Percentiles rank a stretch among this genome's conserved stretches.
Evolutionary conservation across 2,797 vertebrate genomes (phyloP).

Genomic region (Peromyscus nudipes): DNA sequence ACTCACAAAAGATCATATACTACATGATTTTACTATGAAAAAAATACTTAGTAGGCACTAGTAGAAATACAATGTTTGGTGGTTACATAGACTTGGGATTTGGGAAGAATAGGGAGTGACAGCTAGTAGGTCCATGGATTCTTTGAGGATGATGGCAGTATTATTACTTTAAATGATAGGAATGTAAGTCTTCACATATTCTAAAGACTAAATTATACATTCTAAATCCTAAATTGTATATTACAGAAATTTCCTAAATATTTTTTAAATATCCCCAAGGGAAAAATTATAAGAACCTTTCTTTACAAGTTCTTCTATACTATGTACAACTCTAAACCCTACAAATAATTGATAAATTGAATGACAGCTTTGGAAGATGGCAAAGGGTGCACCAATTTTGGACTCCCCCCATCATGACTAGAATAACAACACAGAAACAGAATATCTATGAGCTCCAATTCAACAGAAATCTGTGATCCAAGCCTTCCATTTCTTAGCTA

Average conservation of each 20-base stretch:
- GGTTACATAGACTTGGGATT: neutral
- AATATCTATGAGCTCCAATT: neutral
- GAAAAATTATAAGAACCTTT: neutral
- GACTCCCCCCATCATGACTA: neutral
- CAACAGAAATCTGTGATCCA: neutral
- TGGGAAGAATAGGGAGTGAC: neutral
- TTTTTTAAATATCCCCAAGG: neutral
- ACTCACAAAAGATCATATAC: neutral
- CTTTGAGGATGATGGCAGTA: neutral
- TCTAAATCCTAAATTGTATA: neutral
- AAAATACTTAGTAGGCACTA: neutral
- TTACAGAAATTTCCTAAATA: neutral
- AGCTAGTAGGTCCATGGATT: neutral
- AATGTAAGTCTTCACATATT: neutral
- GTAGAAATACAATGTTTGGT: conserved; percentile 2
- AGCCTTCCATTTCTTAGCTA: neutral
- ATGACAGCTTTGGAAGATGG: neutral
- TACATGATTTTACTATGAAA: conserved; percentile 10
- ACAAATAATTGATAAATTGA: neutral
- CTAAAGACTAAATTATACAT: neutral
- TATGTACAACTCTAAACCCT: conserved; percentile 15
- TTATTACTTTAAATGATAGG: conserved; percentile 30
- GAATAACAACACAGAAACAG: neutral
- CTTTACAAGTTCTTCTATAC: neutral
- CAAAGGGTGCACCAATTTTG: neutral